phyloP scores from a whole-genome alignment of 2,888 invertebrate genomes.

The Hedychridium roseum region DNA sequence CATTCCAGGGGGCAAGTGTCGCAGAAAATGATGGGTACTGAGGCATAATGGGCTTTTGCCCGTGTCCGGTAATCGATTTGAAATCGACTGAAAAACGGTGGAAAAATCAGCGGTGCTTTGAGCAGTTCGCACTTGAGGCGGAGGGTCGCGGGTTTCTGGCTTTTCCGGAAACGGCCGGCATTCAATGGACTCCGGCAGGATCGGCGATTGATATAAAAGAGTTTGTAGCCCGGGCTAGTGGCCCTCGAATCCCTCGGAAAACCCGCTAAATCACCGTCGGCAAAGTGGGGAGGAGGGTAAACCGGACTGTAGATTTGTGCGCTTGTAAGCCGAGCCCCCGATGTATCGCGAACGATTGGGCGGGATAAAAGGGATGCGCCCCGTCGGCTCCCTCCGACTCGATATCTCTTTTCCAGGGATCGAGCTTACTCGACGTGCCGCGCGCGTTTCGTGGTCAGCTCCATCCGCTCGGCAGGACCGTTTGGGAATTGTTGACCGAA shows the following conservation, averaged over 20 bases:
- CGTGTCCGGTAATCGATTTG: too few relatives aligned
- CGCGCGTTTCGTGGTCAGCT: constrained; percentile 22
- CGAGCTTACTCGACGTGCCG: constrained; percentile 19
- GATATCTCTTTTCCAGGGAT: constrained; percentile 44
- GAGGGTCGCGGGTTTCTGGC: background rate
- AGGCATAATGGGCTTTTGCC: too few relatives aligned
- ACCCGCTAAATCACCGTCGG: constrained; percentile 59
- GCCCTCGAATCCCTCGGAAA: constrained; percentile 47
- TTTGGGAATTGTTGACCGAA: constrained; percentile 15
- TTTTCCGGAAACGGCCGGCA: constrained; percentile 21
- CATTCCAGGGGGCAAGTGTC: too few relatives aligned
- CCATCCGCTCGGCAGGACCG: constrained; percentile 6
- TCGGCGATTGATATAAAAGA: constrained; percentile 58
- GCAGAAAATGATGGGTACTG: background rate
- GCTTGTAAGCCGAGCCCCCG: constrained; percentile 50
- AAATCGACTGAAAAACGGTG: background rate
- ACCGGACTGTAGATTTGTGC: constrained; percentile 54
- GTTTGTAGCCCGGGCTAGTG: constrained; percentile 38
- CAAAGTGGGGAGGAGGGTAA: constrained; percentile 46
- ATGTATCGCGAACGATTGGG: constrained; percentile 61
- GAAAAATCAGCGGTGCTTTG: background rate
- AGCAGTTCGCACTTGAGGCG: background rate
- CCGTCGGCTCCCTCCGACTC: constrained; percentile 39
- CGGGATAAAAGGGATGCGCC: constrained; percentile 57
- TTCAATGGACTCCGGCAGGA: constrained; percentile 37